Conservation (phyloP, 1,140 invertebrate species). For the Drosophila bocqueti region DNA sequence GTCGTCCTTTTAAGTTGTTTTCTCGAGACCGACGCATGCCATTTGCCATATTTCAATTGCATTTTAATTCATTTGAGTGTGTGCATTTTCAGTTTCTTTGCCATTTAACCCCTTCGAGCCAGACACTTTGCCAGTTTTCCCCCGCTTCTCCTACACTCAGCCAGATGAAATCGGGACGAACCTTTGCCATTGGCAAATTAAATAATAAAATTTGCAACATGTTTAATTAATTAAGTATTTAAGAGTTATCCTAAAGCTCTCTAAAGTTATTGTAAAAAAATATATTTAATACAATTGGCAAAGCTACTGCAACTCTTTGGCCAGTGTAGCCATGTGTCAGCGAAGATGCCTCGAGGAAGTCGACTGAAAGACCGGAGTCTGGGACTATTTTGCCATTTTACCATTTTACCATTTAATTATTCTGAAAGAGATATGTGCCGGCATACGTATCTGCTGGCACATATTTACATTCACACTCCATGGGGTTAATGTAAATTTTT, state of each 20-base stretch:
- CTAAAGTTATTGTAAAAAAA: neutral
- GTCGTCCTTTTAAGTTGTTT: constrained; percentile 28
- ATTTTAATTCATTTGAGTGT: constrained; percentile 71
- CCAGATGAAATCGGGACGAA: neutral
- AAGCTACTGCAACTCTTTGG: neutral
- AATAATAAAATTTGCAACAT: neutral
- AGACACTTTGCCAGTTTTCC: constrained; percentile 26
- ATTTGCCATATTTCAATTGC: constrained; percentile 74
- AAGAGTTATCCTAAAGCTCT: too few species aligned
- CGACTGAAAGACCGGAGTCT: constrained; percentile 21
- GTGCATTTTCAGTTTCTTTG: constrained; percentile 54
- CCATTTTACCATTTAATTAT: constrained; percentile 59
- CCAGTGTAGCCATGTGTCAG: constrained; percentile 18
- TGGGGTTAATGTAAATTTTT: constrained; percentile 54
- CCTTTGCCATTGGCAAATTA: neutral
- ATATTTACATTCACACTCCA: constrained; percentile 37
- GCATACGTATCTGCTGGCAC: constrained; percentile 7
- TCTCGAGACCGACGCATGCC: constrained; percentile 60
- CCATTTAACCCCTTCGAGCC: constrained; percentile 61
- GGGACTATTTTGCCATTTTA: constrained; percentile 20
- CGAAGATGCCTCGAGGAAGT: constrained; percentile 20
- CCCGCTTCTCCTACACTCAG: constrained; percentile 12
- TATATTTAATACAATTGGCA: neutral
- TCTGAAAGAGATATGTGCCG: constrained; percentile 26
- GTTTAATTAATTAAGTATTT: neutral